Percentiles rank a stretch among this genome's conserved stretches.
phyloP scores from a whole-genome alignment of 2,113 vertebrate species.

The Australoheros scitulus region DNA sequence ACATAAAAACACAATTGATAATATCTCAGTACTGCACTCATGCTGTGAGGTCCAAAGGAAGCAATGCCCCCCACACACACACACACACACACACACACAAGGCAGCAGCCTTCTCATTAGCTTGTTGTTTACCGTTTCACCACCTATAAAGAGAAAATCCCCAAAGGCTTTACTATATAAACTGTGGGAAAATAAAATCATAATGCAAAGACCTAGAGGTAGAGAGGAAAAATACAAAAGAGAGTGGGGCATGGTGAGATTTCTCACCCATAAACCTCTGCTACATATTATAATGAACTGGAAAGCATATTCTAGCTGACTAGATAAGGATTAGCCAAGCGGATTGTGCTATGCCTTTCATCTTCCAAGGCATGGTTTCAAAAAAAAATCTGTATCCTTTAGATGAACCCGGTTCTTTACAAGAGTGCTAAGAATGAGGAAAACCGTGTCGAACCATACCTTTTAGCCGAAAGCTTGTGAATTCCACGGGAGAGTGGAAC shows the following conservation, averaged over 20 bases:
- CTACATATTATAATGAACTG: slow-evolving; percentile 17
- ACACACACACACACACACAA: background rate
- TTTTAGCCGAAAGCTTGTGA: slow-evolving; percentile 57
- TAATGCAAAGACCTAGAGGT: slow-evolving; percentile 20
- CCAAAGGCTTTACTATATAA: slow-evolving; percentile 42
- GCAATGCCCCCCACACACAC: background rate
- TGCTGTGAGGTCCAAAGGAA: slow-evolving; percentile 51
- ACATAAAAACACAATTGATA: slow-evolving; percentile 28
- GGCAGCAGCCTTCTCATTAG: slow-evolving; percentile 50
- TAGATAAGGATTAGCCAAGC: slow-evolving; percentile 71
- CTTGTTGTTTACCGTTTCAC: slow-evolving; percentile 51
- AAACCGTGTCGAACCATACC: slow-evolving; percentile 56
- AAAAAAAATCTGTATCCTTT: slow-evolving; percentile 65
- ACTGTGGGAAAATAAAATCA: slow-evolving; percentile 53
- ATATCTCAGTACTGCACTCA: slow-evolving; percentile 20
- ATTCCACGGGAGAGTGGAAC: slow-evolving; percentile 56
- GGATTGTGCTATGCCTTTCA: slow-evolving; percentile 64
- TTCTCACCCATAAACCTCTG: slow-evolving; percentile 41
- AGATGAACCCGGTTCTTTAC: slow-evolving; percentile 71
- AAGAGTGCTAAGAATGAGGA: slow-evolving; percentile 47
- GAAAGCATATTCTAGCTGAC: slow-evolving; percentile 44
- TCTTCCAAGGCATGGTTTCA: slow-evolving; percentile 35
- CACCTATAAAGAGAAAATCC: slow-evolving; percentile 56
- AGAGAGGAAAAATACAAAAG: slow-evolving; percentile 1
- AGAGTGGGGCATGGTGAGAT: slow-evolving; percentile 11